Evolutionary conservation across 2,797 vertebrate species (phyloP).

Genomic region (Ptychobarbus kaznakovi): DNA sequence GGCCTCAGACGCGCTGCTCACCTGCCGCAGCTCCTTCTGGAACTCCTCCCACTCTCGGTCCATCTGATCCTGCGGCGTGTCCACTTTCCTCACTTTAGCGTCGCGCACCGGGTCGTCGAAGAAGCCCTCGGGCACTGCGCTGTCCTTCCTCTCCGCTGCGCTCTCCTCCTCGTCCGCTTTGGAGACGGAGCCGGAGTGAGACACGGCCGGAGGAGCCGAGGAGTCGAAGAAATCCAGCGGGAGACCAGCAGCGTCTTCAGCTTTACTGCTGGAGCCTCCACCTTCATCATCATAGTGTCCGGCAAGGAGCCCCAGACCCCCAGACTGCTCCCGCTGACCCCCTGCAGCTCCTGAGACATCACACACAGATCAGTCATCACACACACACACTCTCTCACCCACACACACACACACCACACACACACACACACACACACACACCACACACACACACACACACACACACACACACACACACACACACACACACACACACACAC

Average conservation of each 20-base stretch:
- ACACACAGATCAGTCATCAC: too few species aligned
- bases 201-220: slow-evolving; percentile 66
- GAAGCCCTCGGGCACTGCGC: slow-evolving; percentile 94
- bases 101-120: slow-evolving; percentile 97
- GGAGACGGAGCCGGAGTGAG: slow-evolving; percentile 91
- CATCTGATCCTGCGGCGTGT: slow-evolving; percentile 96
- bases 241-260: slow-evolving; percentile 58
- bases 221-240: slow-evolving; percentile 85
- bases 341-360: too few species aligned
- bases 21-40: slow-evolving; percentile 95
- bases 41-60: slow-evolving; percentile 99
- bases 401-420: too few species aligned
- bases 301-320: slow-evolving; percentile 77
- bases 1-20: slow-evolving; percentile 95
- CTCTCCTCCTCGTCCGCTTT: slow-evolving; percentile 85
- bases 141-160: slow-evolving; percentile 83
- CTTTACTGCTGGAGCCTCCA: slow-evolving; percentile 52
- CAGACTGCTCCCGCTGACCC: too few species aligned
- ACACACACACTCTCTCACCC: too few species aligned
- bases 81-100: slow-evolving; percentile 94
- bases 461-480: too few species aligned
- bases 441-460: too few species aligned
- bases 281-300: slow-evolving; percentile 80
- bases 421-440: too few species aligned
- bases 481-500: too few species aligned